These are phyloP conservation scores for Melanotaenia duboulayi DNA, from an alignment of 2,113 vertebrate genomes.

Conservation along the genomic window DNA sequence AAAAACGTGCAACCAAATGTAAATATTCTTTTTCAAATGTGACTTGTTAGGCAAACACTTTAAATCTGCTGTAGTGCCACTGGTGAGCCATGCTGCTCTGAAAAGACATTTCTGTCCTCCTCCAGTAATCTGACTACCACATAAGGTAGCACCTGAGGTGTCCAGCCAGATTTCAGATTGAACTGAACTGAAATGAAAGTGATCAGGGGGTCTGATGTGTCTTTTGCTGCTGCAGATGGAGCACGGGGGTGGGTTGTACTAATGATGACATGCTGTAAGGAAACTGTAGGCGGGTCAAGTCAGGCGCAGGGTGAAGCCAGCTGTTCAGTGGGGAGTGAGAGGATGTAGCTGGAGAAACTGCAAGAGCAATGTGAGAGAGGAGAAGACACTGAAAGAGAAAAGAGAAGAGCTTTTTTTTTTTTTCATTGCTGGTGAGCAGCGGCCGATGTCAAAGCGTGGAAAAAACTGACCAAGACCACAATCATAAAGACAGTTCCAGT, in stretches of 20 bases:
- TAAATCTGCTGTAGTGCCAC: not conserved
- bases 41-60: no score
- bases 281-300: conserved; percentile 1
- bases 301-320: not conserved
- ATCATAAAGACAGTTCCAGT: not conserved
- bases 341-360: not conserved
- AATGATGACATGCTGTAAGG: not conserved
- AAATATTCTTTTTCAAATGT: not conserved
- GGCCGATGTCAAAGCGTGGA: conserved; percentile 6
- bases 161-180: no score
- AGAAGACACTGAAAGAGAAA: conserved; percentile 7
- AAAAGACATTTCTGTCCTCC: no score
- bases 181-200: no score
- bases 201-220: no score
- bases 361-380: not conserved
- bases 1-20: no score
- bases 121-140: no score
- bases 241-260: not conserved
- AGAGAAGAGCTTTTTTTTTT: conserved; percentile 7
- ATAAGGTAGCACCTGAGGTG: no score
- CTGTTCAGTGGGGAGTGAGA: not conserved
- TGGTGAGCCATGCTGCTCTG: no score
- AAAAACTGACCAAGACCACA: conserved; percentile 11
- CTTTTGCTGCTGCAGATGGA: no score
- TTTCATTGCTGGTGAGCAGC: conserved; percentile 13